Evolutionary conservation across 2,888 invertebrate genomes (phyloP).

Genomic region (Blera fallax): DNA sequence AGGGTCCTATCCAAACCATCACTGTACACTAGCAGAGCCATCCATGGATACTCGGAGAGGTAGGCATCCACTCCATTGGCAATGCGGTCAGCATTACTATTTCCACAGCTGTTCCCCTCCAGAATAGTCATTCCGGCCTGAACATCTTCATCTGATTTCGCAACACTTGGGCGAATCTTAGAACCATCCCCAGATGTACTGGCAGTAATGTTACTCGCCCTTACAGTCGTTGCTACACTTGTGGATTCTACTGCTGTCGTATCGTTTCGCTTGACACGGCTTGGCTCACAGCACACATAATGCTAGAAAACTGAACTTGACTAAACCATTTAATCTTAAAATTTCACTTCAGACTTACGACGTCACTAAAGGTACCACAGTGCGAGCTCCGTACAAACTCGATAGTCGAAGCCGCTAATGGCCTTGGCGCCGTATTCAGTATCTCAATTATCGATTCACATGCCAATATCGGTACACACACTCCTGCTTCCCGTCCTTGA

Average conservation of each 20-base stretch:
- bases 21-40: conserved; percentile 83
- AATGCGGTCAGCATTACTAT: not conserved
- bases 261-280: too few relatives aligned
- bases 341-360: too few relatives aligned
- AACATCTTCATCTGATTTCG: not conserved
- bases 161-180: not conserved
- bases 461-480: not conserved
- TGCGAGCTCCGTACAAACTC: too few relatives aligned
- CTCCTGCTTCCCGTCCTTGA: not conserved
- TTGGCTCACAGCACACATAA: too few relatives aligned
- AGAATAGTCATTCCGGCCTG: not conserved
- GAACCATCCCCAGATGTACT: too few relatives aligned
- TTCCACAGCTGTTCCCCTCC: not conserved
- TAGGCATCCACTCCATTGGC: conserved; percentile 83
- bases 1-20: conserved; percentile 74
- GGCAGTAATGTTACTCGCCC: too few relatives aligned
- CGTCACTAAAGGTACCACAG: too few relatives aligned
- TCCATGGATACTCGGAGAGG: conserved; percentile 73
- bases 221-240: too few relatives aligned
- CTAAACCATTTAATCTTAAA: too few relatives aligned
- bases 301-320: too few relatives aligned
- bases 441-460: not conserved
- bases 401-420: not conserved
- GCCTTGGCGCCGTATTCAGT: not conserved
- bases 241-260: too few relatives aligned